These are phyloP conservation scores for Drosophila fuyamai DNA, from an alignment of 1,140 invertebrate genomes.

Conservation along the genomic window DNA sequence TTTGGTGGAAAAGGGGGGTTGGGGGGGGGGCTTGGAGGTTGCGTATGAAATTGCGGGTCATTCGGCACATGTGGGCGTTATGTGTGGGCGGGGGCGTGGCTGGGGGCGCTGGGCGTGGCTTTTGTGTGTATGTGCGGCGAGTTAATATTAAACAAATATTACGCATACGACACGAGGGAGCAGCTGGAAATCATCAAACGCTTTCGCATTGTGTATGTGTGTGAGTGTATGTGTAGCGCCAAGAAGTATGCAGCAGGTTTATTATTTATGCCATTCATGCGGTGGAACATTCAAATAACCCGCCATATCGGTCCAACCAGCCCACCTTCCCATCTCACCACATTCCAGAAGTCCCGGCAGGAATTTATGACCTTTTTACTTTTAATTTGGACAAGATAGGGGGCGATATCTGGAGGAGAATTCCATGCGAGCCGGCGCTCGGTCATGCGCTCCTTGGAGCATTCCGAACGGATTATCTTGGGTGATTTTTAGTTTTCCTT, in stretches of 20 bases:
- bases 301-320: neutral
- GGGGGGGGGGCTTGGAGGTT: neutral
- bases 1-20: too few species aligned
- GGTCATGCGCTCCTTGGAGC: conserved; percentile 36
- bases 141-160: conserved; percentile 71
- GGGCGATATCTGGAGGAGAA: conserved; percentile 1
- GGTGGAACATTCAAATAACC: conserved; percentile 48
- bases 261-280: conserved; percentile 73
- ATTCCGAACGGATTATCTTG: conserved; percentile 44
- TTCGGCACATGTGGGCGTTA: conserved; percentile 19
- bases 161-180: conserved; percentile 66
- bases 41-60: conserved; percentile 29
- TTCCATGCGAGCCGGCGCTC: conserved; percentile 7
- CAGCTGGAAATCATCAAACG: conserved; percentile 57
- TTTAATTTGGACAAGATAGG: conserved; percentile 54
- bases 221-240: conserved; percentile 15
- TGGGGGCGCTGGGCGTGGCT: conserved; percentile 3
- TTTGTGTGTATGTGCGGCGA: conserved; percentile 14
- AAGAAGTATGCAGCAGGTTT: conserved; percentile 53
- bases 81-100: conserved; percentile 4
- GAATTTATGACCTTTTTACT: conserved; percentile 68
- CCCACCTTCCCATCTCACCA: neutral
- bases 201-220: conserved; percentile 7
- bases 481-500: conserved; percentile 47
- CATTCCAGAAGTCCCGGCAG: conserved; percentile 21